A percentile compares a stretch with the other conserved stretches of the same genome.
phyloP scores from a whole-genome alignment of 1,140 invertebrate genomes.

The Drosophila subpulchrella region DNA sequence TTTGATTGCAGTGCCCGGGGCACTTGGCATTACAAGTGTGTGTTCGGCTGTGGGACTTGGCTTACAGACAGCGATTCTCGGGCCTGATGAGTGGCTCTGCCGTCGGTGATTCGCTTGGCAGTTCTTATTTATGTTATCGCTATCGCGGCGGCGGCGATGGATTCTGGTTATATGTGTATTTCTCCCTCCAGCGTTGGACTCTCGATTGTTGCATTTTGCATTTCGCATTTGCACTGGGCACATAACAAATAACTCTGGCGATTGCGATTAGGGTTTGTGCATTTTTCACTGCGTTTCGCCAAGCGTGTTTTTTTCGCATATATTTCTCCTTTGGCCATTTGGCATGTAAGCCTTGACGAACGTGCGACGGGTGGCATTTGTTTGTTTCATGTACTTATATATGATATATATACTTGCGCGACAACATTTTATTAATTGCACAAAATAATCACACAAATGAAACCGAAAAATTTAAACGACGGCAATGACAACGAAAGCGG shows the following conservation, averaged over 20 bases:
- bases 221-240: conserved; percentile 29
- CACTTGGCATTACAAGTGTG: conserved; percentile 46
- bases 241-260: conserved; percentile 42
- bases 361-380: conserved; percentile 32
- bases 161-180: conserved; percentile 21
- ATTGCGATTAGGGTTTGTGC: conserved; percentile 38
- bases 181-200: conserved; percentile 4
- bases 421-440: conserved; percentile 62
- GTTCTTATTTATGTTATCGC: conserved; percentile 44
- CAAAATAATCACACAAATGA: conserved; percentile 41
- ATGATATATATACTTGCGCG: conserved; percentile 67
- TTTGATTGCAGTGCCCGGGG: conserved; percentile 67
- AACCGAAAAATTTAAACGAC: conserved; percentile 32
- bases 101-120: conserved; percentile 32
- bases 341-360: conserved; percentile 43
- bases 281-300: conserved; percentile 14
- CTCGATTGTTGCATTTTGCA: conserved; percentile 43
- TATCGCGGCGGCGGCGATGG: conserved; percentile 27
- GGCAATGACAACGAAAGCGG: conserved; percentile 7
- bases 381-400: conserved; percentile 33
- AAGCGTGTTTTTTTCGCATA: conserved; percentile 5
- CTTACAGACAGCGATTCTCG: conserved; percentile 42
- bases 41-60: conserved; percentile 55
- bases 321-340: conserved; percentile 21
- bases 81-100: conserved; percentile 42